Evolutionary conservation across 2,113 vertebrate genomes (phyloP).

Genomic region (Paracanthobrama guichenoti): DNA sequence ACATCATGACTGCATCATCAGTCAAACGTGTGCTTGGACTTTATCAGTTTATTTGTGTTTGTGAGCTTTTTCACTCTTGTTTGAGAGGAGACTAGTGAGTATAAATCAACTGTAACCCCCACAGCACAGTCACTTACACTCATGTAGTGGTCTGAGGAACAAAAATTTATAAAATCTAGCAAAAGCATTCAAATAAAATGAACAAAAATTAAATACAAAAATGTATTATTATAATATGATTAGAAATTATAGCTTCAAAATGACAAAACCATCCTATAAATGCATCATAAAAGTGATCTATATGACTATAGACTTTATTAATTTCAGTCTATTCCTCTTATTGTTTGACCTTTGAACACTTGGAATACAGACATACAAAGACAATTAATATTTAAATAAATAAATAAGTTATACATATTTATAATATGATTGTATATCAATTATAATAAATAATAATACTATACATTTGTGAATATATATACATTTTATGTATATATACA

Average conservation of each 20-base stretch:
- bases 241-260: neutral
- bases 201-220: neutral
- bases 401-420: neutral
- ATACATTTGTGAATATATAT: no score
- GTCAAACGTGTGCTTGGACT: neutral
- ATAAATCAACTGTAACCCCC: neutral
- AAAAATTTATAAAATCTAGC: no score
- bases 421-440: neutral
- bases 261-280: neutral
- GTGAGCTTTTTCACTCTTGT: neutral
- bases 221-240: neutral
- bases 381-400: neutral
- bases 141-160: neutral
- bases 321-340: neutral
- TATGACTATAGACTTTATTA: no score
- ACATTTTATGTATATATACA: no score
- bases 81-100: neutral
- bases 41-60: constrained; percentile 9
- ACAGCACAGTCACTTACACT: neutral
- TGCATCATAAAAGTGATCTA: neutral
- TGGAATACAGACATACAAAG: no score
- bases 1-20: constrained; percentile 27
- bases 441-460: neutral
- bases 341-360: neutral
- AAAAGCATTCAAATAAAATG: neutral